Conservation (phyloP, 1,140 invertebrate genomes). For the Drosophila burlai region DNA sequence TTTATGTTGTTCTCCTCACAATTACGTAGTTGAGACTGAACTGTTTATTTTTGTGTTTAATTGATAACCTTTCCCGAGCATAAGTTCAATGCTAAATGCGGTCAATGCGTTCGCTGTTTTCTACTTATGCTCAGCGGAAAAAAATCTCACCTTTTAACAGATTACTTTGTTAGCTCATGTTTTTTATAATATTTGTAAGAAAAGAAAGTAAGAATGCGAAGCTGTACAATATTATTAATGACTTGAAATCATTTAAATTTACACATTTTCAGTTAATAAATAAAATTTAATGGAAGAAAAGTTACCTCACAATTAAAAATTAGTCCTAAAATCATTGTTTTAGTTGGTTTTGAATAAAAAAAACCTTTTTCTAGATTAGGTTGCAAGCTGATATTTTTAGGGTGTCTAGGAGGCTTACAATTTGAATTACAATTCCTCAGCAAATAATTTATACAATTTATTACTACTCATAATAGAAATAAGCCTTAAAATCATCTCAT, state of each 20-base stretch:
- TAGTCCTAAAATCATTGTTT: not conserved
- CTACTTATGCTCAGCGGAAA: not conserved
- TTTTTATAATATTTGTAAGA: not conserved
- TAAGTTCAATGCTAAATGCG: conserved; percentile 71
- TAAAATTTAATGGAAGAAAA: not conserved
- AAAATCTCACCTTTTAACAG: conserved; percentile 3
- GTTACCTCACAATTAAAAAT: not conserved
- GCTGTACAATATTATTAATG: not conserved
- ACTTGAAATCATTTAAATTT: not conserved
- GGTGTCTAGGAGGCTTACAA: too few species aligned
- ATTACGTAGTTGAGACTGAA: conserved; percentile 20
- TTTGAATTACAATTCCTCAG: too few species aligned
- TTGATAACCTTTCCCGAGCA: conserved; percentile 59
- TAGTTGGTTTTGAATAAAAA: not conserved
- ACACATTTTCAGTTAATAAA: too few species aligned
- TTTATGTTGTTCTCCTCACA: conserved; percentile 1
- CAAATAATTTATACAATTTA: too few species aligned
- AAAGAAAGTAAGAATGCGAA: too few species aligned
- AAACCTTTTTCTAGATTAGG: not conserved
- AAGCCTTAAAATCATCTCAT: too few species aligned
- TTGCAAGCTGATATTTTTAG: not conserved
- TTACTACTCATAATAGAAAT: too few species aligned
- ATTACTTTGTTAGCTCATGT: not conserved
- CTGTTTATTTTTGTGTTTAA: conserved; percentile 20
- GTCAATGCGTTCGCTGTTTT: conserved; percentile 53